Conservation (phyloP, 2,888 invertebrate species). For the Brachyopa scutellaris region DNA sequence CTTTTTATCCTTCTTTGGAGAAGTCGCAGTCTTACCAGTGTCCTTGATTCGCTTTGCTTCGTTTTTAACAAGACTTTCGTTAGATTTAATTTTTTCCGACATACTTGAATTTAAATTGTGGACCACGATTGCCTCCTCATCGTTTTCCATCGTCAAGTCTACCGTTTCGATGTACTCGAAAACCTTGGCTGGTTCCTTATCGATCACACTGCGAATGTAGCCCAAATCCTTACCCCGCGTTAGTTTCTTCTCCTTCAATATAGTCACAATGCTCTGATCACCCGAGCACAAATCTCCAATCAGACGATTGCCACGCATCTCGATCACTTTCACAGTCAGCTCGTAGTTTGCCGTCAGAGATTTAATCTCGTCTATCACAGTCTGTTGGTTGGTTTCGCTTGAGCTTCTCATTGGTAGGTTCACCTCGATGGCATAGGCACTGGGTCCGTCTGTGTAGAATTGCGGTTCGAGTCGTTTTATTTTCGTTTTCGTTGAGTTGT, state of each 20-base stretch:
- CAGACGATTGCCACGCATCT: slow-evolving; percentile 77
- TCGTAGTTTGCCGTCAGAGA: slow-evolving; percentile 74
- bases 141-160: slow-evolving; percentile 79
- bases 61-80: slow-evolving; percentile 31
- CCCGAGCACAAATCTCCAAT: slow-evolving; percentile 77
- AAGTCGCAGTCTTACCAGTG: slow-evolving; percentile 35
- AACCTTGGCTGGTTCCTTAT: slow-evolving; percentile 77
- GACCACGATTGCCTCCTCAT: slow-evolving; percentile 73
- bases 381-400: slow-evolving; percentile 69
- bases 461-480: slow-evolving; percentile 83
- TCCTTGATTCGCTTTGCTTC: slow-evolving; percentile 23
- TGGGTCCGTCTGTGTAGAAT: slow-evolving; percentile 80
- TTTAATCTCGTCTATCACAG: slow-evolving; percentile 74
- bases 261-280: slow-evolving; percentile 76
- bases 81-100: slow-evolving; percentile 37
- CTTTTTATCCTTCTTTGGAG: slow-evolving; percentile 73
- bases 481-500: slow-evolving; percentile 76
- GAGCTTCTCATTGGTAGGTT: slow-evolving; percentile 78
- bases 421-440: slow-evolving; percentile 79
- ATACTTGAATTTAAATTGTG: slow-evolving; percentile 26
- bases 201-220: slow-evolving; percentile 78
- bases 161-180: slow-evolving; percentile 80
- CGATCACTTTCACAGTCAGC: slow-evolving; percentile 78
- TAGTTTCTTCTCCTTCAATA: slow-evolving; percentile 76
- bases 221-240: slow-evolving; percentile 77